Conservation (phyloP, 1,140 invertebrate genomes). For the Polypedilum vanderplanki region DNA sequence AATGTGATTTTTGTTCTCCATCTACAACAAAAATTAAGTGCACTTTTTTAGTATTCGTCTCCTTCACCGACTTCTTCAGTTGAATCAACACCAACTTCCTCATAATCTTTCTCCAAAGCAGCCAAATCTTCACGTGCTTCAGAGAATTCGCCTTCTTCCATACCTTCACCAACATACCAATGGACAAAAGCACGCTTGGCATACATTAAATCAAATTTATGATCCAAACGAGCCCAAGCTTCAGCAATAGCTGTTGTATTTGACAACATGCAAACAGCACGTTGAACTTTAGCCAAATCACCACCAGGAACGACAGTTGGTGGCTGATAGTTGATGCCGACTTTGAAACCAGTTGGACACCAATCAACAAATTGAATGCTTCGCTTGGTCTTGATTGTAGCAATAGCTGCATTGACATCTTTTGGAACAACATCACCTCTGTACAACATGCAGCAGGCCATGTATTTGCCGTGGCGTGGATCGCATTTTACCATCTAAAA, state of each 20-base stretch:
- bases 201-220: conserved; percentile 80
- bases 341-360: conserved; percentile 75
- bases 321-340: conserved; percentile 77
- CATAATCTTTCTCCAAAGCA: conserved; percentile 67
- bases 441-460: conserved; percentile 83
- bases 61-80: conserved; percentile 55
- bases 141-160: conserved; percentile 75
- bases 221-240: conserved; percentile 71
- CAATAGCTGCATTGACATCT: conserved; percentile 82
- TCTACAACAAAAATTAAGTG: too few species aligned
- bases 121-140: conserved; percentile 81
- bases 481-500: conserved; percentile 74
- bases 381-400: conserved; percentile 81
- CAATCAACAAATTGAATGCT: conserved; percentile 77
- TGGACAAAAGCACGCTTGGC: conserved; percentile 67
- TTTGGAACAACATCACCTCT: conserved; percentile 66
- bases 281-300: conserved; percentile 76
- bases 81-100: conserved; percentile 56
- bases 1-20: not conserved
- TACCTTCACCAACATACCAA: conserved; percentile 70
- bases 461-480: conserved; percentile 71
- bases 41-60: conserved; percentile 48
- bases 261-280: conserved; percentile 79
- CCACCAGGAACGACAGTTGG: conserved; percentile 72
- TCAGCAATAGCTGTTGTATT: conserved; percentile 84